Percentiles rank a stretch among this genome's conserved stretches.
phyloP scores from a whole-genome alignment of 2,113 vertebrate genomes.

The Panthera uncia region DNA sequence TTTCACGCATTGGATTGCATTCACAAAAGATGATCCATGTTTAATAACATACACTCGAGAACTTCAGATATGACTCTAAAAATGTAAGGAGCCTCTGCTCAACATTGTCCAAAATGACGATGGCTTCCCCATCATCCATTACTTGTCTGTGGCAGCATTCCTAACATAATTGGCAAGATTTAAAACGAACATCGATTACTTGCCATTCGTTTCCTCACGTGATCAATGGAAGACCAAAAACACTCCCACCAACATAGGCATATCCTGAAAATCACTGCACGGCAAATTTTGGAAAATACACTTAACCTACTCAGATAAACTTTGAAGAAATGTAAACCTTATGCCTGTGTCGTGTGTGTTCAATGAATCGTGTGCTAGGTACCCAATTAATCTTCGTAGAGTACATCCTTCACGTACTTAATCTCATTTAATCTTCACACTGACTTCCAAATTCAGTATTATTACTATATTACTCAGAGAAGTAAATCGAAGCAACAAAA shows the following conservation, averaged over 20 bases:
- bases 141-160: background rate
- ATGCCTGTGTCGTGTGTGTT: background rate
- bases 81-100: background rate
- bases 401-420: background rate
- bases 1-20: background rate
- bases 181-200: background rate
- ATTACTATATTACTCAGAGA: background rate
- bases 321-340: background rate
- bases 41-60: background rate
- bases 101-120: background rate
- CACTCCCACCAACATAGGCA: background rate
- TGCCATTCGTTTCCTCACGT: background rate
- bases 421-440: background rate
- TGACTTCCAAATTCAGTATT: background rate
- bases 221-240: background rate
- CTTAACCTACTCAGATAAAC: background rate
- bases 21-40: background rate
- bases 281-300: background rate
- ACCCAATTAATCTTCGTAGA: background rate
- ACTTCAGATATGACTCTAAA: background rate
- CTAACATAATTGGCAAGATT: background rate
- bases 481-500: background rate
- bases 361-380: background rate
- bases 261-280: background rate
- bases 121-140: background rate